A percentile compares a stretch with the other conserved stretches of the same genome.
These are phyloP conservation scores for Potorous gilbertii DNA, from an alignment of 2,797 vertebrate species.

Conservation along the genomic window DNA sequence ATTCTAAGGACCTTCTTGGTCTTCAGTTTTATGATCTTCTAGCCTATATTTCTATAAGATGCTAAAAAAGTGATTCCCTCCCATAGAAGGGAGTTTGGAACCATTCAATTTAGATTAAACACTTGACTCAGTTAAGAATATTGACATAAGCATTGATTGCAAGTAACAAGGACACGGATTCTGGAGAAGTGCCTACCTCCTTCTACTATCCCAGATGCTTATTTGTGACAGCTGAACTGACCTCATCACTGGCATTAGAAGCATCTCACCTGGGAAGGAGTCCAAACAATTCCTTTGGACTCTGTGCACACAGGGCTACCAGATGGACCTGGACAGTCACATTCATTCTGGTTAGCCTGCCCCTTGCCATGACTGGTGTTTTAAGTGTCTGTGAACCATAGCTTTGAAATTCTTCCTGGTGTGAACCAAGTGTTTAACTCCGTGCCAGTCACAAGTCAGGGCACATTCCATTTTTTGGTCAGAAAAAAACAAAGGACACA, in stretches of 20 bases:
- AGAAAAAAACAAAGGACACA: background rate
- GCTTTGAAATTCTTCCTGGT: background rate
- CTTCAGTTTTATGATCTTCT: background rate
- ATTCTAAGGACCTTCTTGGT: background rate
- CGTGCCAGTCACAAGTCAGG: background rate
- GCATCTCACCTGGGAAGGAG: background rate
- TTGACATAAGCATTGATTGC: background rate
- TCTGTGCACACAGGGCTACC: background rate
- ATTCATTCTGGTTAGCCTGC: background rate
- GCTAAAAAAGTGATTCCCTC: background rate
- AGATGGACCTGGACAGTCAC: background rate
- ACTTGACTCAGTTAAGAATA: background rate
- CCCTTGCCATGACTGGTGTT: background rate
- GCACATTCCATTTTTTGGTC: background rate
- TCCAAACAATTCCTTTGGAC: background rate
- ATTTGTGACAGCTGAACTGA: background rate
- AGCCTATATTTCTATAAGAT: background rate
- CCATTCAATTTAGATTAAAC: background rate
- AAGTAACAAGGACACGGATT: background rate
- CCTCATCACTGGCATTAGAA: background rate
- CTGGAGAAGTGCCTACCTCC: background rate
- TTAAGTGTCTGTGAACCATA: background rate
- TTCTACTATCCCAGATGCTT: background rate
- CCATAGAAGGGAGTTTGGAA: background rate
- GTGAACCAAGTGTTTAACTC: background rate